Evolutionary conservation across 2,888 invertebrate genomes (phyloP).

Genomic region (Macrophya annulata): DNA sequence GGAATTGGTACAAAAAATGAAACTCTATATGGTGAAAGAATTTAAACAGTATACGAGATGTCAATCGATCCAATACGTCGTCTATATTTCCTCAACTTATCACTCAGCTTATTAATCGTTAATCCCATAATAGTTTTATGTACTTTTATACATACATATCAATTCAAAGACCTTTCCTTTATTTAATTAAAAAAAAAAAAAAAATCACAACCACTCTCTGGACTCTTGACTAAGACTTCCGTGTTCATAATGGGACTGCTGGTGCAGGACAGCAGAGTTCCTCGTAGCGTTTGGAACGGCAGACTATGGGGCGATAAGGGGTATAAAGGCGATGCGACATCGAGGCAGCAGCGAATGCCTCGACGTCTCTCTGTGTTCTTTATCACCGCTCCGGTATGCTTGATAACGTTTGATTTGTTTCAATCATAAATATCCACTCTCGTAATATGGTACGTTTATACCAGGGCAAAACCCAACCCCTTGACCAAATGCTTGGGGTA

Average conservation of each 20-base stretch:
- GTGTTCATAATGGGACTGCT: background rate
- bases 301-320: slow-evolving; percentile 8
- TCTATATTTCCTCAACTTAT: background rate
- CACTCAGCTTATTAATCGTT: background rate
- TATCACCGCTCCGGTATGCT: slow-evolving; percentile 78
- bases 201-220: background rate
- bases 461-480: slow-evolving; percentile 24
- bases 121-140: background rate
- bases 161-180: background rate
- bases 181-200: background rate
- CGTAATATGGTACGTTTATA: slow-evolving; percentile 36
- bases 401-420: slow-evolving; percentile 80
- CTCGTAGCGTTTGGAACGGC: background rate
- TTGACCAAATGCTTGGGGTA: slow-evolving; percentile 31
- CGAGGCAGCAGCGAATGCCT: slow-evolving; percentile 69
- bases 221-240: slow-evolving; percentile 10
- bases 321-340: slow-evolving; percentile 2
- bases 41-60: background rate
- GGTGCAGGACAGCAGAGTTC: background rate
- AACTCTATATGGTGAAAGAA: background rate
- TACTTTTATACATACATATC: background rate
- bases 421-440: slow-evolving; percentile 76
- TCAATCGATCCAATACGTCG: slow-evolving; percentile 21
- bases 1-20: slow-evolving; percentile 36
- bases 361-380: slow-evolving; percentile 78